A percentile compares a stretch with the other conserved stretches of the same genome.
These are phyloP conservation scores for Pontoporia blainvillei DNA, from an alignment of 2,113 vertebrate genomes.

Conservation along the genomic window DNA sequence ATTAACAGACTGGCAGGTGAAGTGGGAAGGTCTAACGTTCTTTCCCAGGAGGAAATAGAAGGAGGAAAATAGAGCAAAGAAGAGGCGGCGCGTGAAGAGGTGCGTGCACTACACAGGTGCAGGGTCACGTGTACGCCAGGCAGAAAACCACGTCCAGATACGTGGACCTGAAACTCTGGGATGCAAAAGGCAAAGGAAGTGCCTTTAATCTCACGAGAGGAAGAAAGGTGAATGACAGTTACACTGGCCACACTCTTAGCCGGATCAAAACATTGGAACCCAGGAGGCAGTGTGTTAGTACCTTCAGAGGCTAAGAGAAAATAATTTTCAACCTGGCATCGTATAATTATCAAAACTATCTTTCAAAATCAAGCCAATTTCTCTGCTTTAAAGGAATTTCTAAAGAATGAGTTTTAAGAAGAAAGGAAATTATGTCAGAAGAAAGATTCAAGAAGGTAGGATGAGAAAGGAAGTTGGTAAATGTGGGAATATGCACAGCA, in stretches of 20 bases:
- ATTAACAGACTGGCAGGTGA: background rate
- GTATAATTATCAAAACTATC: background rate
- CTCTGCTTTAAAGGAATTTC: background rate
- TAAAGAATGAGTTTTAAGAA: background rate
- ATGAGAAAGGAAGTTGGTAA: background rate
- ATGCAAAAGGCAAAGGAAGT: background rate
- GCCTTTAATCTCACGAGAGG: no score
- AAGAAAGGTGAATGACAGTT: background rate
- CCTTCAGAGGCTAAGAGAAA: background rate
- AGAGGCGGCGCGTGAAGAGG: background rate
- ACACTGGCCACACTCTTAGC: rapidly evolving
- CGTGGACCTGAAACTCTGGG: background rate
- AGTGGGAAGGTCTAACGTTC: background rate
- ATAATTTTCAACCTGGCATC: background rate
- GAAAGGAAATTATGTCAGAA: background rate
- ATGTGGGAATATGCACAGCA: background rate
- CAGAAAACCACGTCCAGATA: background rate
- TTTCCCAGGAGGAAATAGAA: background rate
- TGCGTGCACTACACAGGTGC: rapidly evolving
- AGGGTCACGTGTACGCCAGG: rapidly evolving
- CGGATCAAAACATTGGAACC: background rate
- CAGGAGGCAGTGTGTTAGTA: background rate
- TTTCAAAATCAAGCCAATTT: background rate
- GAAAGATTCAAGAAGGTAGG: background rate
- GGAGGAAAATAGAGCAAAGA: background rate